A percentile compares a stretch with the other conserved stretches of the same genome.
These are phyloP conservation scores for Monochamus alternatus DNA, from an alignment of 2,888 invertebrate species.

Conservation along the genomic window DNA sequence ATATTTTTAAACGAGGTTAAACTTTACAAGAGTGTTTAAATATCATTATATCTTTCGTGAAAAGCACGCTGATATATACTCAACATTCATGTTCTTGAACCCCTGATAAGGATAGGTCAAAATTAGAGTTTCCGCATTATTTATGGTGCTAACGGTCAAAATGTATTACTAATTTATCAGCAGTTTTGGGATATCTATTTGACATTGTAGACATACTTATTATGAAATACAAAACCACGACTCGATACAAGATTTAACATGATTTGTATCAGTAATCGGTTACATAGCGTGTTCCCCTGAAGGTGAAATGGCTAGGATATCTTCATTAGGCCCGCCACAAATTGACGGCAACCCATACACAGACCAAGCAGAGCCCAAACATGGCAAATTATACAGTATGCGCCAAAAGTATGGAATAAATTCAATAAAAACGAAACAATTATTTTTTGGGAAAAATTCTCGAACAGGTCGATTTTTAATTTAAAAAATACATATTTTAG, in stretches of 20 bases:
- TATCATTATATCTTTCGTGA: not conserved
- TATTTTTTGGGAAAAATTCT: no score
- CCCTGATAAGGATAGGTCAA: conserved; percentile 11
- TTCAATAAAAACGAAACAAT: no score
- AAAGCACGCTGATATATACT: not conserved
- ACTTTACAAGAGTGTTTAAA: not conserved
- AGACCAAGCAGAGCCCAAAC: no score
- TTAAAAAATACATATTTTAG: no score
- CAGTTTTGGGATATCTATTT: conserved; percentile 20
- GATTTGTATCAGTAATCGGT: not conserved
- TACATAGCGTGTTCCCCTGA: conserved; percentile 19
- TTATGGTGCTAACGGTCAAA: conserved; percentile 4
- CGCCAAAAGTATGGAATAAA: no score
- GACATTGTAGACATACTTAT: conserved; percentile 23
- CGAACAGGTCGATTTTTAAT: no score
- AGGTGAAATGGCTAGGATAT: not conserved
- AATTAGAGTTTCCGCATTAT: conserved; percentile 29
- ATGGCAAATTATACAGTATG: no score
- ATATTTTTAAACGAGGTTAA: no score
- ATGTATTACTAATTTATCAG: conserved; percentile 27
- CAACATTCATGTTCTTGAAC: not conserved
- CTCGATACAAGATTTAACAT: conserved; percentile 28
- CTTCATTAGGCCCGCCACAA: no score
- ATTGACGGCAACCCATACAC: no score
- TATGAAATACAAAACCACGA: conserved; percentile 24